Base-by-base conservation (phyloP, 2,888 invertebrate genomes). In the Agrochola litura region DNA sequence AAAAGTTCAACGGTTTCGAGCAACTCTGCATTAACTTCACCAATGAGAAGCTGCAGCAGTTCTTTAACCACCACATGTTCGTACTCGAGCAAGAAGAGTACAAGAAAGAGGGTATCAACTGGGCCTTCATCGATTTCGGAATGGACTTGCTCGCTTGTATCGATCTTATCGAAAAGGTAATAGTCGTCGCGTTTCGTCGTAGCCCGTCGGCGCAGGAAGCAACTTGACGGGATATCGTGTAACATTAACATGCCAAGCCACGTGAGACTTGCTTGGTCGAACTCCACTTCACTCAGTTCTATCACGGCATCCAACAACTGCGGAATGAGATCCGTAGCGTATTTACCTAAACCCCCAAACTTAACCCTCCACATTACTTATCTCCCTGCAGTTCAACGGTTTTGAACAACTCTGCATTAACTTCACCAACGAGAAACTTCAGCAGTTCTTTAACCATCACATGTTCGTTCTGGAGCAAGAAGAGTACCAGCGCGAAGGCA, bases 41-140 rank as follows among this genome's bases (percentile, higher is more conserved):
- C 97, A 99, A 99, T 96, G 99, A 99, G 97, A 99, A 99, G 97
- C 98, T 99, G 93, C 99, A 99, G 97, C 99, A 99, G 97, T 99
- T 99, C 98, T 99, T 99, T 98, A 99, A 99, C 97, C 99, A 99
- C 95, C 98, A 99, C 98, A 99, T 99, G 99, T 99, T 99, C 97
- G 99, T 99, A 92, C 98, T 99, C 91, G 99, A 99, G 96, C 99
- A 99, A 98, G 99, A 99, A 96, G 99, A 99, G 95, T 99, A 99
- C 97, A 98, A 98, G 96, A 97, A 97, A 92, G 99, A 99, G 96
- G 99, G 99, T 94, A 99, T 99, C 97, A 97, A 98, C 94, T 99
- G 99, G 99, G 97, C 97, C 90, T 99, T 99, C 97, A 99, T 99
- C 97, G 99, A 99, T 97, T 99, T 99, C 97, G 99, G 99, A 96